Conservation (phyloP, 2,888 invertebrate genomes). For the Carterocephalus palaemon region DNA sequence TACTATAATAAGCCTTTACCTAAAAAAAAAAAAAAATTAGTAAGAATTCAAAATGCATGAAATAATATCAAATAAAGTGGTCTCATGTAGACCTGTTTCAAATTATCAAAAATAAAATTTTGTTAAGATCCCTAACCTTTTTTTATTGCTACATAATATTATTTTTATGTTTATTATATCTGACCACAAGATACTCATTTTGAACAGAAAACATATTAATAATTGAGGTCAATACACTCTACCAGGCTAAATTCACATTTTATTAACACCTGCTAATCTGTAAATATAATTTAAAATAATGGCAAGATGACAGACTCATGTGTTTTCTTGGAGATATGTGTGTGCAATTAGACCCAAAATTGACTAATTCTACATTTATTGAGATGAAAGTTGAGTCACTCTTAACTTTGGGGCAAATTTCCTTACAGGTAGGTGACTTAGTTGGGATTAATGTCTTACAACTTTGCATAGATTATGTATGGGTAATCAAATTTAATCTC, state of each 20-base stretch:
- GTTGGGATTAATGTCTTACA: too few species aligned
- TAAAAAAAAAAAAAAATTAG: constrained; percentile 8
- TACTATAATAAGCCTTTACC: too few species aligned
- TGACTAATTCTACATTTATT: constrained; percentile 4
- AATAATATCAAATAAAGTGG: constrained; percentile 19
- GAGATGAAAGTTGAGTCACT: too few species aligned
- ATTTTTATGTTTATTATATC: constrained; percentile 24
- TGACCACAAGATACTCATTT: constrained; percentile 13
- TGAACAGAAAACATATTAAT: constrained; percentile 14
- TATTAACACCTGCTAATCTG: not conserved
- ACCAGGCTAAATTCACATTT: constrained; percentile 7
- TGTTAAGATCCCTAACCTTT: constrained; percentile 21
- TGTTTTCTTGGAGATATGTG: not conserved
- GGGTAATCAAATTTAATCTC: too few species aligned
- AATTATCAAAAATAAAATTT: constrained; percentile 17
- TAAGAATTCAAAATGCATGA: constrained; percentile 1
- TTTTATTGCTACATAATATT: constrained; percentile 22
- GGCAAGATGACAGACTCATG: not conserved
- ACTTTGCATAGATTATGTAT: too few species aligned
- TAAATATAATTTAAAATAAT: constrained; percentile 8
- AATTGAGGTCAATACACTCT: constrained; percentile 19
- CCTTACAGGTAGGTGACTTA: too few species aligned
- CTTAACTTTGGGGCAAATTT: too few species aligned
- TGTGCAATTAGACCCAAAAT: too few species aligned
- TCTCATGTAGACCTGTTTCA: constrained; percentile 17